Evolutionary conservation across 2,113 vertebrate genomes (phyloP), one percentile per base, ranked within the genome.

Genomic region (Vimba vimba): DNA sequence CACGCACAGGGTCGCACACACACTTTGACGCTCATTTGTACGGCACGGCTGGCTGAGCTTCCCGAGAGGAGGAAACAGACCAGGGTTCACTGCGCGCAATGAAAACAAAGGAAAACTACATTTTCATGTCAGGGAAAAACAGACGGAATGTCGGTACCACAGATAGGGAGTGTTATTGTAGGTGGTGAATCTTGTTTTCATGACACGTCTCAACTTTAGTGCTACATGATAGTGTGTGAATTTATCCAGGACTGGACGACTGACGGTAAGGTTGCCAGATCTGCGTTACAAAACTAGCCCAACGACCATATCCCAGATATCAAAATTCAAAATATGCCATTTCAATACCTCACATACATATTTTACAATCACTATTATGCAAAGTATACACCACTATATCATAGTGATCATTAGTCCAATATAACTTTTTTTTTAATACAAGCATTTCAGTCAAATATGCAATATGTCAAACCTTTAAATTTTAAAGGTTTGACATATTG

Each of bases 1-100:
- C 93, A 92, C 91, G 88, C 84, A 88, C 85, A 69, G 83, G 86
- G 84, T 90, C 85, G 78, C 62, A 85, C 66, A 86, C 80, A 69
- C 45, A 82, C 50, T 78, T 55, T 55, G 80, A 82, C 23, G 36
- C 59, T 81, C 79, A 81, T 81, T 81, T 66, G 21, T 15, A 17
- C 17, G n/a, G 21, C 39, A 19, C 17, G 59, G 39, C 39, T 81
- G 59, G 4, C 25, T 17, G 79, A 47, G 27, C 43, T 50, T 82
- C 39, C 30, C 6, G 43, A 55, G 66, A 39, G 27, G 52, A 27
- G 45, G 43, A 79, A 59, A 57, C 55, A 13, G 62, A 23, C 43
- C 75, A 23, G 75, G 59, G 74, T 79, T 60, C 71, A 71, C 30
- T 57, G 59, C 3, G 11, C 30, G 50, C 79, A 82, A 82, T 55